Conservation (phyloP, 1,140 invertebrate species). For the Anastatus disparis region DNA sequence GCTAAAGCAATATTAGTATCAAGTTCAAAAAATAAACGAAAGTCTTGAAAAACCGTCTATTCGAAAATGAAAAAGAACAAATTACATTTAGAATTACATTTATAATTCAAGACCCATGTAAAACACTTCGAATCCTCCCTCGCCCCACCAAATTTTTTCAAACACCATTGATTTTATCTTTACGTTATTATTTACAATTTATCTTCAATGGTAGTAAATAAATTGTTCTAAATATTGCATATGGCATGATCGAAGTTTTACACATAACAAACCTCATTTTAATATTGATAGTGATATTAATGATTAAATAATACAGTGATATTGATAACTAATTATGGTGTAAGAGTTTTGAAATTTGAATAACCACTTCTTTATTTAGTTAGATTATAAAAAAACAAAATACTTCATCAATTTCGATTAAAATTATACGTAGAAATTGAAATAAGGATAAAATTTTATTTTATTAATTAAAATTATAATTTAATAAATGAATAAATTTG, state of each 20-base stretch:
- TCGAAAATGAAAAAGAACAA: not conserved
- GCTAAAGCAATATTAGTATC: conserved; percentile 6
- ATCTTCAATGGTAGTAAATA: conserved; percentile 39
- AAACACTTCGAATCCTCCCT: not conserved
- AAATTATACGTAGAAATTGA: not conserved
- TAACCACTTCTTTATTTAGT: too few relatives aligned
- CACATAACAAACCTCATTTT: conserved; percentile 34
- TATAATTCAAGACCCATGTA: not conserved
- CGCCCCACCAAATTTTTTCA: too few relatives aligned
- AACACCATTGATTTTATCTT: conserved; percentile 28
- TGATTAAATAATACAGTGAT: conserved; percentile 39
- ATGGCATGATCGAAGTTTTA: conserved; percentile 33
- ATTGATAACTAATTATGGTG: conserved; percentile 40
- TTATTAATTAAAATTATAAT: too few relatives aligned
- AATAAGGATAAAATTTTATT: too few relatives aligned
- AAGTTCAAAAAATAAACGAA: too few relatives aligned
- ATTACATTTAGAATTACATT: not conserved
- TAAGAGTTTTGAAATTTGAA: not conserved
- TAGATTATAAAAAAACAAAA: too few relatives aligned
- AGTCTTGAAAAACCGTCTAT: conserved; percentile 5
- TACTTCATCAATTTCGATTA: too few relatives aligned
- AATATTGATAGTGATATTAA: conserved; percentile 36
- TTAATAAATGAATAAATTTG: too few relatives aligned
- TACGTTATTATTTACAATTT: conserved; percentile 29
- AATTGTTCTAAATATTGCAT: conserved; percentile 41